phyloP scores from a whole-genome alignment of 2,113 vertebrate species.

The Rhynchomys soricoides region DNA sequence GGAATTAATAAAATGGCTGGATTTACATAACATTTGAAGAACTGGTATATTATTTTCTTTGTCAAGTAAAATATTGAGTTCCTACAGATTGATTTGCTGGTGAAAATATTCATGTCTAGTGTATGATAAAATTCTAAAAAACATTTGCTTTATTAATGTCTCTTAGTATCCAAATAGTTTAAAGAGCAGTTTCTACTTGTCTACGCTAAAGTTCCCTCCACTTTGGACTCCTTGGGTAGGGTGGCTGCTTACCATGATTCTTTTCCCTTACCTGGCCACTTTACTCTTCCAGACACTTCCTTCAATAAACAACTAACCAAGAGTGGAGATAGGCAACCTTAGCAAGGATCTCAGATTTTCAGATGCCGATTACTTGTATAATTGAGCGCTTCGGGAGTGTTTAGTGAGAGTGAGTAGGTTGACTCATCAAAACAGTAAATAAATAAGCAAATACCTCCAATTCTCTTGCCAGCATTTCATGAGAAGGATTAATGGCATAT shows the following conservation, averaged over 20 bases:
- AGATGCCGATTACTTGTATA: background rate
- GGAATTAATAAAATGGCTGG: conserved; percentile 77
- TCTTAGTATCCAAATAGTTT: conserved; percentile 55
- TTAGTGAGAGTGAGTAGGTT: conserved; percentile 41
- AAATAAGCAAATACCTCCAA: conserved; percentile 14
- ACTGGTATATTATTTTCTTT: conserved; percentile 72
- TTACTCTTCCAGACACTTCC: background rate
- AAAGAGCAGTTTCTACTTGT: conserved; percentile 70
- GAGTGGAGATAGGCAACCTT: conserved; percentile 6
- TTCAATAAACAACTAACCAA: conserved; percentile 2
- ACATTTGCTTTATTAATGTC: conserved; percentile 71
- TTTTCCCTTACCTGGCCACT: background rate
- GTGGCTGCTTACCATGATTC: background rate
- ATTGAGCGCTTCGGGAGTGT: conserved; percentile 52
- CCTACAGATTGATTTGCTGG: conserved; percentile 75
- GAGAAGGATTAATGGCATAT: conserved; percentile 65
- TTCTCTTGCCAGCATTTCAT: conserved; percentile 59
- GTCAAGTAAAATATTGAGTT: conserved; percentile 77
- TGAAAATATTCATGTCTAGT: conserved; percentile 75
- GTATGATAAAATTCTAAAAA: conserved; percentile 72
- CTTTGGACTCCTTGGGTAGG: conserved; percentile 15
- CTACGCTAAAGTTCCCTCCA: conserved; percentile 56
- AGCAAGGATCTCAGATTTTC: conserved; percentile 29
- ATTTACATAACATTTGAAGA: conserved; percentile 81
- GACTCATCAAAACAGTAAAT: conserved; percentile 24